Evolutionary conservation across 1,140 invertebrate genomes (phyloP).

Genomic region (Ostrea denselamellosa): DNA sequence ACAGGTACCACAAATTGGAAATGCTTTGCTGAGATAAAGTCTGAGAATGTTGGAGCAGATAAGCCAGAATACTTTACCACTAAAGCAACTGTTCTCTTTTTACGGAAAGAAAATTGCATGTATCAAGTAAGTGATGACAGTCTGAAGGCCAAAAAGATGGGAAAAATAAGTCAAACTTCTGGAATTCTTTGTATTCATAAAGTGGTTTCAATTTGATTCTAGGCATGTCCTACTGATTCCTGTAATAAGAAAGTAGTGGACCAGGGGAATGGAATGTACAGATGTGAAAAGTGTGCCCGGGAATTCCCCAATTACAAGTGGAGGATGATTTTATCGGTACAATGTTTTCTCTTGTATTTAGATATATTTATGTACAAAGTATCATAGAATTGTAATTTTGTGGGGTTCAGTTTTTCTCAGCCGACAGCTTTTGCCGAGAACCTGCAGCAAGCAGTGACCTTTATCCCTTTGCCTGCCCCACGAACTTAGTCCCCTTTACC

Average conservation of each 20-base stretch:
- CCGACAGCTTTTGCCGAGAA: too few relatives aligned
- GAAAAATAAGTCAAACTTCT: too few relatives aligned
- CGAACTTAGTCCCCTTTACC: too few relatives aligned
- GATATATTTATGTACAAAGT: too few relatives aligned
- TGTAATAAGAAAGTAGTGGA: conserved; percentile 97
- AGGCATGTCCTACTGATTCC: conserved; percentile 89
- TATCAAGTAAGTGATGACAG: conserved; percentile 81
- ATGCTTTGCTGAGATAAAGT: conserved; percentile 86
- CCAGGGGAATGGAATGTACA: conserved; percentile 90
- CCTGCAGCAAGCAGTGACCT: too few relatives aligned
- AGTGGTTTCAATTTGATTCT: not conserved
- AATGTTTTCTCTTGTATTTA: conserved; percentile 69
- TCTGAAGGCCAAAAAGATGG: too few relatives aligned
- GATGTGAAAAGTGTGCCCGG: conserved; percentile 96
- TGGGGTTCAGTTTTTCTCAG: too few relatives aligned
- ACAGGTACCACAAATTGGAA: conserved; percentile 80
- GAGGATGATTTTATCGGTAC: conserved; percentile 89
- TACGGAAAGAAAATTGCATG: conserved; percentile 88
- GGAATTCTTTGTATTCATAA: not conserved
- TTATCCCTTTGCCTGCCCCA: too few relatives aligned
- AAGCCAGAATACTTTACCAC: conserved; percentile 89
- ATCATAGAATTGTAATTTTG: too few relatives aligned
- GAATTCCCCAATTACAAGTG: conserved; percentile 93
- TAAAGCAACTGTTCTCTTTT: conserved; percentile 85
- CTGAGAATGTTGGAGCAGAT: conserved; percentile 81